Conservation (phyloP, 1,140 invertebrate genomes). For the Tetragonula clypearis region DNA sequence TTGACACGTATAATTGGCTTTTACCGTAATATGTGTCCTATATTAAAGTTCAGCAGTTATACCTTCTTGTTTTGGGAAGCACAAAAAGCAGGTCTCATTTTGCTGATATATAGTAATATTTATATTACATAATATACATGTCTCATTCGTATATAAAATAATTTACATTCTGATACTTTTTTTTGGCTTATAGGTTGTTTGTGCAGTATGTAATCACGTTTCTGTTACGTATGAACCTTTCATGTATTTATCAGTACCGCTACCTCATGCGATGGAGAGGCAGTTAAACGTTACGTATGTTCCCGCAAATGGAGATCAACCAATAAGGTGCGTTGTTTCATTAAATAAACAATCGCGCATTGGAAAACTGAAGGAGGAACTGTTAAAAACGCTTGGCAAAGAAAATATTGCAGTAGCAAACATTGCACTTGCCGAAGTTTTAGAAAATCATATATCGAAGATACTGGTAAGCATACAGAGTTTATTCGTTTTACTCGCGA, state of each 20-base stretch:
- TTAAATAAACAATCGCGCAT: slow-evolving; percentile 85
- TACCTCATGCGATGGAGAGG: slow-evolving; percentile 86
- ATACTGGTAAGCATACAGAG: slow-evolving; percentile 82
- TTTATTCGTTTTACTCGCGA: background rate
- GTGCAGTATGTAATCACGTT: slow-evolving; percentile 85
- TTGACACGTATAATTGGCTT: slow-evolving; percentile 17
- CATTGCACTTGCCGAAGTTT: slow-evolving; percentile 85
- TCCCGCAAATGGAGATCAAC: slow-evolving; percentile 78
- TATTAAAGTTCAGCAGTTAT: slow-evolving; percentile 63
- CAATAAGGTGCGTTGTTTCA: slow-evolving; percentile 84
- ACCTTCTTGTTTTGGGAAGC: slow-evolving; percentile 67
- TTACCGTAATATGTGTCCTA: slow-evolving; percentile 72
- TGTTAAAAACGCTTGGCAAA: slow-evolving; percentile 79
- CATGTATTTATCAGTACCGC: slow-evolving; percentile 88
- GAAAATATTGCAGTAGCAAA: slow-evolving; percentile 76
- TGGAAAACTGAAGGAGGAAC: slow-evolving; percentile 83
- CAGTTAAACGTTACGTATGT: slow-evolving; percentile 86
- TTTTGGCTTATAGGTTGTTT: slow-evolving; percentile 84
- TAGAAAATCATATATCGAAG: slow-evolving; percentile 86
- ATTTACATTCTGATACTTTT: background rate
- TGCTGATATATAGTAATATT: slow-evolving; percentile 50
- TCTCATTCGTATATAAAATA: background rate
- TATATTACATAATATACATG: background rate
- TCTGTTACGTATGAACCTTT: slow-evolving; percentile 89
- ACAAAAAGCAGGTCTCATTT: slow-evolving; percentile 58